These are phyloP conservation scores for Cyprinodon diabolis DNA, from an alignment of 2,797 vertebrate genomes.

Conservation along the genomic window DNA sequence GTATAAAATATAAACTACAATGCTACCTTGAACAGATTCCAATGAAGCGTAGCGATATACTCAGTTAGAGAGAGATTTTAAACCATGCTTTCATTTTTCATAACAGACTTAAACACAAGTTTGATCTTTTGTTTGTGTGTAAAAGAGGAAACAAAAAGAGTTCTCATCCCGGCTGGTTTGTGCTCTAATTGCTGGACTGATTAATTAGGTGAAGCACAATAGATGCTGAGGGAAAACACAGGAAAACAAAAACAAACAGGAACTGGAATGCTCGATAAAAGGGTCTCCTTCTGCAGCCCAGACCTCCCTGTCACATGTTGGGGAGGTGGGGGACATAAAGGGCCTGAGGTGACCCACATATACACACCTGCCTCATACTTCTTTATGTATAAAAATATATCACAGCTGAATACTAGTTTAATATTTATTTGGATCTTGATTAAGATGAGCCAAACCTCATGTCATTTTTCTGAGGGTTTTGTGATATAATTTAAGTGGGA, in stretches of 20 bases:
- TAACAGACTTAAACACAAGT: not conserved
- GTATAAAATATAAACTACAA: not conserved
- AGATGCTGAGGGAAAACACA: conserved; percentile 13
- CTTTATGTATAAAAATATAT: not conserved
- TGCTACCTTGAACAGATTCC: not conserved
- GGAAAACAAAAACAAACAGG: conserved; percentile 36
- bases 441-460: too few species aligned
- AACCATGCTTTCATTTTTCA: not conserved
- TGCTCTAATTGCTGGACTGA: conserved; percentile 48
- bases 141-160: conserved; percentile 29
- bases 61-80: not conserved
- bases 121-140: conserved; percentile 11
- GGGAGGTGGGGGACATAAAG: not conserved
- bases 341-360: conserved; percentile 3
- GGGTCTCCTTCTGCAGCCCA: conserved; percentile 8
- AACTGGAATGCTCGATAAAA: conserved; percentile 33
- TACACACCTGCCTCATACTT: not conserved
- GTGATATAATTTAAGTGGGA: too few species aligned
- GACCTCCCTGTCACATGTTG: not conserved
- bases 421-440: too few species aligned
- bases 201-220: conserved; percentile 23
- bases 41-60: not conserved
- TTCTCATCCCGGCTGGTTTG: not conserved
- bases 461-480: too few species aligned
- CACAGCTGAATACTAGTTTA: not conserved